Base-by-base conservation (phyloP, 2,113 vertebrate species). In the Calyptomena viridis region DNA sequence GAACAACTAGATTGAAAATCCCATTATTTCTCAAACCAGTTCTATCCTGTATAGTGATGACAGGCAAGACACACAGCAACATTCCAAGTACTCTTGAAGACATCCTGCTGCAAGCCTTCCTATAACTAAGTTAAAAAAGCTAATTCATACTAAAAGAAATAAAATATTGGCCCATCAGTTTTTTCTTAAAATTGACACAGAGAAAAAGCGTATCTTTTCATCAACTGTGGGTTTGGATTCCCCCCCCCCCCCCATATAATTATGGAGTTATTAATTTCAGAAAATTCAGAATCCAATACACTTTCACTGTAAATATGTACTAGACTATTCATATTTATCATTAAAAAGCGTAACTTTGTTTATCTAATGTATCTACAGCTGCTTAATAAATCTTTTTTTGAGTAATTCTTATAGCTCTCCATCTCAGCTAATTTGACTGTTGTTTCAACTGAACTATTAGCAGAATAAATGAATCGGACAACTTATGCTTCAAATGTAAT, bases 381-480 rank as follows among this genome's bases (percentile, higher is more conserved):
- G 20, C 24, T 73, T 93, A 80, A 79, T 28, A 50, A 63, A 55
- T 12, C 3, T 42, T 84, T 91, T 91, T 81, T 6, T 37, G 2
- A 89, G 37, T 83, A 91, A 66, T 42, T 74, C 18, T 84, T 7
- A 42, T 20, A 68, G 8, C 6, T 72, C 42, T 92, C 28, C 24
- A 69, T 66, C 60, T 89, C 55, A 49, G 24, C 13, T 77, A 62
- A 86, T 86, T 30, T 80, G 60, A 50, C 42, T 90, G 50, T 50
- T 72, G 67, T 79, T 58, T 86, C 66, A 89, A 75, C 44, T 33
- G 55, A 89, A 84, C 71, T 62, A 69, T 77, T 87, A 93, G 55
- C 13, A 76, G 62, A 90, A 80, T 59, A 84, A 93, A 88, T 64
- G 4, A 88, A 90, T 37, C 11, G 22, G 20, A 47, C 25, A 75